Percentiles rank a stretch among this genome's conserved stretches.
Evolutionary conservation across 2,797 vertebrate species (phyloP).

Genomic region (Sebastes taczanowskii): DNA sequence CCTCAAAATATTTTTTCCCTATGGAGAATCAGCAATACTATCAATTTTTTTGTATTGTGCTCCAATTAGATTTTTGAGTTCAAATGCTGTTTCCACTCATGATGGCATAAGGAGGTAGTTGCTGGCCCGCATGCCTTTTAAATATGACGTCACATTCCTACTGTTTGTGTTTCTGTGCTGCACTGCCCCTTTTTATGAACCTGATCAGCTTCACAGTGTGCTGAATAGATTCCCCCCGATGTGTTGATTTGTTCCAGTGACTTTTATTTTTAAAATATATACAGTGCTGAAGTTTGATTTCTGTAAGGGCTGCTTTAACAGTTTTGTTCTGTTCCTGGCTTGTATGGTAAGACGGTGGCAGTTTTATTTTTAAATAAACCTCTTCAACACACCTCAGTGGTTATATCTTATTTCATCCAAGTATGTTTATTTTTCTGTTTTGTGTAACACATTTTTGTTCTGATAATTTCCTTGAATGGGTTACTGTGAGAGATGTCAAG

Average conservation of each 20-base stretch:
- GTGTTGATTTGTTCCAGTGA: slow-evolving; percentile 47
- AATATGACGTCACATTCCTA: slow-evolving; percentile 56
- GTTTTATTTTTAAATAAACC: slow-evolving; percentile 80
- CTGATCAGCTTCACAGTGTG: slow-evolving; percentile 15
- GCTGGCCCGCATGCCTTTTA: slow-evolving; percentile 61
- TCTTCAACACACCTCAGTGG: slow-evolving; percentile 30
- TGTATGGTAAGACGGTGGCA: slow-evolving; percentile 49
- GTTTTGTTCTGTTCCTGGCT: slow-evolving; percentile 59
- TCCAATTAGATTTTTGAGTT: not conserved
- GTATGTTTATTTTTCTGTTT: not conserved
- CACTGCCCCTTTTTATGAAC: slow-evolving; percentile 36
- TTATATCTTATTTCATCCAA: not conserved
- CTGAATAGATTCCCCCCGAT: slow-evolving; percentile 1
- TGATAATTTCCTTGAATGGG: not conserved
- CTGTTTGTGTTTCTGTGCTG: slow-evolving; percentile 41
- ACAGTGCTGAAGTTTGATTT: slow-evolving; percentile 57
- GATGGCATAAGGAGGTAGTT: not conserved
- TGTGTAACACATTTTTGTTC: not conserved
- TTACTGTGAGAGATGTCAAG: not conserved
- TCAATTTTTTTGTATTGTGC: not conserved
- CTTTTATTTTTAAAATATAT: slow-evolving; percentile 59
- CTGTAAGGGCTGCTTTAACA: slow-evolving; percentile 58
- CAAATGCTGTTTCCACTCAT: not conserved
- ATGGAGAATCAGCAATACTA: not conserved
- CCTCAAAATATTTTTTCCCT: not conserved